Evolutionary conservation across 2,797 vertebrate genomes (phyloP).

Genomic region (Scleropages formosus): DNA sequence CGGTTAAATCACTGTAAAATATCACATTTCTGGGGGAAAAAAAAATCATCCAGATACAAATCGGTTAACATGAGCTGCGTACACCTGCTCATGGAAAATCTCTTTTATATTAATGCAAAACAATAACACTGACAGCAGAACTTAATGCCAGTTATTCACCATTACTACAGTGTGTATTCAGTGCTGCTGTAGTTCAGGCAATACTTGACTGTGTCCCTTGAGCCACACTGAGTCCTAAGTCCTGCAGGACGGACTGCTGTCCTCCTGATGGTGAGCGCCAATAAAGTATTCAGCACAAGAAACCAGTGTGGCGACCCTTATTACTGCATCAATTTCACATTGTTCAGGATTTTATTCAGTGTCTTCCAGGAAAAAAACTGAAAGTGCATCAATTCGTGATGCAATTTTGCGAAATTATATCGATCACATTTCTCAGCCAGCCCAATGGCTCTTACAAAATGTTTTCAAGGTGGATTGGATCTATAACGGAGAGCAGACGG

Average conservation of each 20-base stretch:
- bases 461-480: conserved; percentile 12
- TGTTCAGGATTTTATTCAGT: neutral
- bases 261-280: neutral
- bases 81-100: too few species aligned
- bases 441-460: neutral
- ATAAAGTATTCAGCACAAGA: neutral
- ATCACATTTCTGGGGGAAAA: too few species aligned
- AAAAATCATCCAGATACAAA: too few species aligned
- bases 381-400: neutral
- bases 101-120: too few species aligned
- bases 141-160: neutral
- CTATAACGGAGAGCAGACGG: neutral
- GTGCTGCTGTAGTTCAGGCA: neutral
- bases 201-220: too few species aligned
- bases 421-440: conserved; percentile 4
- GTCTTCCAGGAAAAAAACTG: neutral
- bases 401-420: conserved; percentile 10
- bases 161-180: neutral
- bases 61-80: too few species aligned
- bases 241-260: neutral
- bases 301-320: neutral
- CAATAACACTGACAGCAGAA: neutral
- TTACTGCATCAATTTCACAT: neutral
- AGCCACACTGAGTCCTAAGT: too few species aligned
- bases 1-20: too few species aligned